Evolutionary conservation across 2,797 vertebrate genomes (phyloP), one percentile per base, ranked within the genome.

Genomic region (Bucorvus abyssinicus): DNA sequence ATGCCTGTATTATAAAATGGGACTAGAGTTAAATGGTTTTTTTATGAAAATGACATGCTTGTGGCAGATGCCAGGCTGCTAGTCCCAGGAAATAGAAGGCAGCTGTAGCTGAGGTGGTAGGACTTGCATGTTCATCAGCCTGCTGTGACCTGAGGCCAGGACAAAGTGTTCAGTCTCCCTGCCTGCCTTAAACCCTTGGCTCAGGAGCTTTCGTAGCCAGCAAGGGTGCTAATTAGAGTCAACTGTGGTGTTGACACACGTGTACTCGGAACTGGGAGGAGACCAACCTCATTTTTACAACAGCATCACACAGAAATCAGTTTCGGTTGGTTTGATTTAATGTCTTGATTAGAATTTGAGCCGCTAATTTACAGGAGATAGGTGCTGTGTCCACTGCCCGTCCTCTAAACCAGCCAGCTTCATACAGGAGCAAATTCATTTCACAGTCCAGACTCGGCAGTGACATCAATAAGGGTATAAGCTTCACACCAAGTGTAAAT

Each of bases 141-240:
- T 95, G 90, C 90, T 0, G 0, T 87, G 77, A 95, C 84, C 90
- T 80, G 64, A 84, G 69, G 50, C 64, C 77, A 75, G 61, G 70
- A 95, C 93, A 96, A 90, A 76, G 77, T 82, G 70, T 70, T 88
- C 71, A 85, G 60, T 95, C 78, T 95, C 81, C 24, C n/a, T 61
- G 40, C 30, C 38, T 53, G 56, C 64, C 38, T 94, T 67, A 78
- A 94, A 82, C 42, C 85, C 83, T 69, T 68, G 63, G 65, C 70
- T 84, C 0, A 0, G 53, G 56, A 90, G 53, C 77, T 61, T 76
- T 64, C 0, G 0, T 53, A 87, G 81, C 49, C 83, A 89, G 70
- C 47, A 69, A 95, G 91, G 24, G 64, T 68, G 52, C 63, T 90
- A 82, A 92, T 93, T 61, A 90, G 77, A 93, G 64, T 84, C 52